Evolutionary conservation across 2,113 vertebrate species (phyloP).

Genomic region (Cryptotis parvus): DNA sequence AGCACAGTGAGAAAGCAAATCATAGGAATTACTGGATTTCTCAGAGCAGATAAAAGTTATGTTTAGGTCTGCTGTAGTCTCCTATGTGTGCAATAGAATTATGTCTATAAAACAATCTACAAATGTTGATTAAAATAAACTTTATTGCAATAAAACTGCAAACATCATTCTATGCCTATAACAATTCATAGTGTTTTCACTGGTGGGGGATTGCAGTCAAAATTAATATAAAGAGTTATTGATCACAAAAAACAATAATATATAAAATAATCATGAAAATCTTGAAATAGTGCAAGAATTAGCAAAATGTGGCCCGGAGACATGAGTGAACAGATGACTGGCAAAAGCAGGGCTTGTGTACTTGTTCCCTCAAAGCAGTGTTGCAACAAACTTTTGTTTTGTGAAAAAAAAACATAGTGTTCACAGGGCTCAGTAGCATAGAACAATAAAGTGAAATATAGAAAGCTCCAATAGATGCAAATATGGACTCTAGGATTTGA

Average conservation of each 20-base stretch:
- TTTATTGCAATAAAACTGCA: not conserved
- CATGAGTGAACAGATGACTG: not conserved
- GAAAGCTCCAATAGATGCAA: not conserved
- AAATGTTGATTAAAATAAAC: not conserved
- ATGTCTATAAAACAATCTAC: not conserved
- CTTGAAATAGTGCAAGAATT: not conserved
- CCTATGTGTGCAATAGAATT: not conserved
- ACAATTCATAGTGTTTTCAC: not conserved
- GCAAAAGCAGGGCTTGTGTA: not conserved
- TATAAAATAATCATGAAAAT: not conserved
- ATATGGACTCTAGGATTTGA: not conserved
- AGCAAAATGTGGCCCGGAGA: not conserved
- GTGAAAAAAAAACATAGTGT: not conserved
- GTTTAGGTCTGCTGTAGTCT: not conserved
- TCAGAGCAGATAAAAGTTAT: not conserved
- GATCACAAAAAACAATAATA: too few relatives aligned
- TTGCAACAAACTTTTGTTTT: not conserved
- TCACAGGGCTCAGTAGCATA: not conserved
- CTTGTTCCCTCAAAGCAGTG: not conserved
- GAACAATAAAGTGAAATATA: not conserved
- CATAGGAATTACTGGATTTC: not conserved
- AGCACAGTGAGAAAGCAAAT: not conserved
- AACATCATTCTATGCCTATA: not conserved
- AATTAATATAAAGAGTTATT: not conserved
- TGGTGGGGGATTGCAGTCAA: not conserved